Base-by-base conservation (phyloP, 1,140 invertebrate genomes). In the Wasmannia auropunctata region DNA sequence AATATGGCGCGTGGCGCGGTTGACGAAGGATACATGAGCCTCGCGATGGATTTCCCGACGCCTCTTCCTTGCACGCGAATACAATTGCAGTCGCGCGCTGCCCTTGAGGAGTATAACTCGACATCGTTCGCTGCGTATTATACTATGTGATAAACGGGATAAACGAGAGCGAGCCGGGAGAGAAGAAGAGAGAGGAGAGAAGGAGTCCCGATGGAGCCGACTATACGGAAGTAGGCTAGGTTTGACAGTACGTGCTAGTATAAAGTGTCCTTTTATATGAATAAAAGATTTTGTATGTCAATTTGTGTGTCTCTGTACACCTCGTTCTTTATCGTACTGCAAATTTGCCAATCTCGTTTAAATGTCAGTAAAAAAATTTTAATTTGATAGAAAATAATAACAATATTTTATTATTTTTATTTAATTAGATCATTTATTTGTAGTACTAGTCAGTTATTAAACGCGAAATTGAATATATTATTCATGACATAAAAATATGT, bases 231-330 rank as follows among this genome's bases (percentile, higher is more conserved):
- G 81, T 93, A 94, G 90, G 86, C 74, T 94, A 94, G 87, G 60
- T 93, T 93, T 92, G 89, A 93, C 92, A 93, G 93, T 94, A 94
- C 92, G 91, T 94, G 93, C 91, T 94, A 94, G 94, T 94, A 94
- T 94, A 94, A 94, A 94, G 93, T 94, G 94, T 94, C 93, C 94
- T 94, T 94, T 94, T 94, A 93, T 93, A 94, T 93, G 91, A 94
- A 94, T 94, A 94, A 94, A 94, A 91, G 93, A 94, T 94, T 94
- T 94, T 94, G 93, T 94, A 94, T 94, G 93, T 94, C 91, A 91
- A 87, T 54, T 3, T 58, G 19, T 83, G 67, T 28, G 22, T 43
- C n/a, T 81, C 19, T n/a, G 6, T 67, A 22, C 28, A 8, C 28
- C 19, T 40, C 34, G 40, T 56, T 14, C 40, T 28, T 54, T 22